Evolutionary conservation across 2,888 invertebrate genomes (phyloP).

Genomic region (Pharmacophagus antenor): DNA sequence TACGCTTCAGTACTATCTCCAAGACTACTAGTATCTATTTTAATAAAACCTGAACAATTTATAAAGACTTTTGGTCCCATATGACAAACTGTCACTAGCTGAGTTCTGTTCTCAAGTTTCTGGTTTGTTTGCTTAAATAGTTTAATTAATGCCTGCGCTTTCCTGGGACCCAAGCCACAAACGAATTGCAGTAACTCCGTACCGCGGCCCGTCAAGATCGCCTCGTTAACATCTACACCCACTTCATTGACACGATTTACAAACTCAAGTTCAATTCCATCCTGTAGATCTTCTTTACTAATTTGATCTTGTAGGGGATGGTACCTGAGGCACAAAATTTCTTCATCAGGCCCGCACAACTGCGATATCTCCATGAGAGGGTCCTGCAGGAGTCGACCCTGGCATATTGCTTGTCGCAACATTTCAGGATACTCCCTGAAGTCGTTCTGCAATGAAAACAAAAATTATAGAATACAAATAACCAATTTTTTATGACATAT

Average conservation of each 20-base stretch:
- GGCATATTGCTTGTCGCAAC: slow-evolving; percentile 94
- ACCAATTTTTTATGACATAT: not conserved
- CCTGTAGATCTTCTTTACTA: slow-evolving; percentile 91
- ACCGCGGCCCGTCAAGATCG: slow-evolving; percentile 93
- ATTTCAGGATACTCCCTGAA: slow-evolving; percentile 96
- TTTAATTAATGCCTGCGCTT: slow-evolving; percentile 92
- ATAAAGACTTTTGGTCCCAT: slow-evolving; percentile 99
- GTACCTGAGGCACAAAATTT: slow-evolving; percentile 95
- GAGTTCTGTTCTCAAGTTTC: slow-evolving; percentile 95
- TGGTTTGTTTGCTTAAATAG: slow-evolving; percentile 95
- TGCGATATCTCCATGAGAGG: slow-evolving; percentile 98
- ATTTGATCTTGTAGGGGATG: slow-evolving; percentile 92
- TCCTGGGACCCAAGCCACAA: slow-evolving; percentile 97
- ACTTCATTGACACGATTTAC: slow-evolving; percentile 98
- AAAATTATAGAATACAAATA: not conserved
- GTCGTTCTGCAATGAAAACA: slow-evolving; percentile 79
- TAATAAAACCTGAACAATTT: slow-evolving; percentile 99
- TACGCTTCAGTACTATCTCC: slow-evolving; percentile 97
- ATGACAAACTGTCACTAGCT: slow-evolving; percentile 96
- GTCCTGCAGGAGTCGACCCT: slow-evolving; percentile 96
- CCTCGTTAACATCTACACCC: slow-evolving; percentile 97
- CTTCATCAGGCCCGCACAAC: slow-evolving; percentile 96
- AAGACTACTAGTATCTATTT: slow-evolving; percentile 97
- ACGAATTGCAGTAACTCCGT: slow-evolving; percentile 96
- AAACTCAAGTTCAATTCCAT: slow-evolving; percentile 92